phyloP scores from a whole-genome alignment of 2,113 vertebrate species.

The Ia io region DNA sequence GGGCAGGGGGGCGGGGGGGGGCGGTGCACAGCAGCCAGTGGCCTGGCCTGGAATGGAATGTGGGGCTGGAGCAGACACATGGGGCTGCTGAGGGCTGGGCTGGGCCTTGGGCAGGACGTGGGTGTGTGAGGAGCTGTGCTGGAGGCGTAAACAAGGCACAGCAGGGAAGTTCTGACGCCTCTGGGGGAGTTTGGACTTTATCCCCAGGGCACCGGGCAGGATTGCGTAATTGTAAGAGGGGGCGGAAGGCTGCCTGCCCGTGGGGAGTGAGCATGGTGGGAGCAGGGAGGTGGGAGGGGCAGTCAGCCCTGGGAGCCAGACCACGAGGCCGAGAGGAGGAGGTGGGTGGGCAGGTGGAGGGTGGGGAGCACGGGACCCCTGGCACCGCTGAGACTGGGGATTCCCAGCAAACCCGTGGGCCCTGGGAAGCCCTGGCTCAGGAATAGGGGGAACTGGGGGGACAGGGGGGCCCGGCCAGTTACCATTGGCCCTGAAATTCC shows the following conservation, averaged over 20 bases:
- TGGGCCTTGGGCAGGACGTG: rapidly evolving
- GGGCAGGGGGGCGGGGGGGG: too few species aligned
- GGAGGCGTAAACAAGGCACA: rapidly evolving
- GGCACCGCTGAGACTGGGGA: rapidly evolving
- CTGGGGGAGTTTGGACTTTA: background rate
- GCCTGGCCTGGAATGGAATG: too few species aligned
- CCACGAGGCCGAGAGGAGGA: background rate
- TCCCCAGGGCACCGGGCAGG: background rate
- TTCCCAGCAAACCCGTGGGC: too few species aligned
- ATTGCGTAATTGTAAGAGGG: rapidly evolving
- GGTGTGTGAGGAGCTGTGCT: background rate
- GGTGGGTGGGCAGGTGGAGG: background rate
- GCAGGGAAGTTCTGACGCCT: rapidly evolving
- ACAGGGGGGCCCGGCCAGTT: background rate
- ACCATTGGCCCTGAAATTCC: rapidly evolving
- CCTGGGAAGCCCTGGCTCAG: background rate
- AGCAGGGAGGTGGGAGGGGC: background rate
- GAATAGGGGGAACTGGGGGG: background rate
- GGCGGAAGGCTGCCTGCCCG: rapidly evolving
- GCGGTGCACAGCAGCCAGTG: too few species aligned
- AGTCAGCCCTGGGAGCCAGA: background rate
- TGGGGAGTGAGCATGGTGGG: background rate
- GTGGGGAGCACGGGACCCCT: rapidly evolving
- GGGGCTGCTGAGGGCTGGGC: too few species aligned
- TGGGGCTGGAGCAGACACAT: too few species aligned